phyloP scores from a whole-genome alignment of 2,888 invertebrate genomes.

The Acanthosepion esculentum region DNA sequence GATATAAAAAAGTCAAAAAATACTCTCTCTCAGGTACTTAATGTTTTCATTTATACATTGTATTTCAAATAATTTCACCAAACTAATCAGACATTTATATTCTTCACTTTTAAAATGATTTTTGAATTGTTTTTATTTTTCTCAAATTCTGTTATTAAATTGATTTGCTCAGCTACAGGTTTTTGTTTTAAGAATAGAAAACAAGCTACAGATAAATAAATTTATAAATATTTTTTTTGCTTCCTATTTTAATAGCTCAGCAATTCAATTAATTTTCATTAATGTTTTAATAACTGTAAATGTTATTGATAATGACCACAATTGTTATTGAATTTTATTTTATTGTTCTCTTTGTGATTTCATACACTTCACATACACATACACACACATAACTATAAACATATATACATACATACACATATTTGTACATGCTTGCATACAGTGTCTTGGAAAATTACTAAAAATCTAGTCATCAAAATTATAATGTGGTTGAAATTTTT shows the following conservation, averaged over 20 bases:
- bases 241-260: background rate
- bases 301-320: background rate
- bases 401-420: background rate
- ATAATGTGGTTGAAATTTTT: background rate
- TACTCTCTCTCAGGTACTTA: background rate
- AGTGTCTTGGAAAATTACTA: background rate
- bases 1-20: background rate
- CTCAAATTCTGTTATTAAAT: background rate
- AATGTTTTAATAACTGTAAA: too few relatives aligned
- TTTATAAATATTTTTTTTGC: background rate
- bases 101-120: background rate
- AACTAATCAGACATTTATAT: background rate
- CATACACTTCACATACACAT: background rate
- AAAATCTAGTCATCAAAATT: background rate
- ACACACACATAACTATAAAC: background rate
- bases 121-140: background rate
- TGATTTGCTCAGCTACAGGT: background rate
- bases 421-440: background rate
- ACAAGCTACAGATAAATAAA: background rate
- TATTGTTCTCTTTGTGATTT: background rate
- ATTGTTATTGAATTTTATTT: background rate
- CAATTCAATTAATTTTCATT: background rate
- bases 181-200: background rate
- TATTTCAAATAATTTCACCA: background rate
- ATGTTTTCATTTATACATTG: background rate